phyloP scores from a whole-genome alignment of 2,888 invertebrate genomes.

The Protonemura montana region DNA sequence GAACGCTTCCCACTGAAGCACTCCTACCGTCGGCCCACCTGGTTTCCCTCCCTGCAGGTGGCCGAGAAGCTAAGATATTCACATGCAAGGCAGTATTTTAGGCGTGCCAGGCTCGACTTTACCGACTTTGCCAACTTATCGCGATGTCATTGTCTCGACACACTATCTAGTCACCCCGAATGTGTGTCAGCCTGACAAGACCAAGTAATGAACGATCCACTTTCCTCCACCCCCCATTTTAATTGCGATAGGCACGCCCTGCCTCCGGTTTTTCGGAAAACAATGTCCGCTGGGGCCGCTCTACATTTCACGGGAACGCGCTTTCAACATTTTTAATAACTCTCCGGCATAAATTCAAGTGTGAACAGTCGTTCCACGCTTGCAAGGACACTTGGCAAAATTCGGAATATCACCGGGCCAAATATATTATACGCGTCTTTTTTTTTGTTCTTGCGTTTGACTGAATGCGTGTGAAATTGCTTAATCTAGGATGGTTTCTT shows the following conservation, averaged over 20 bases:
- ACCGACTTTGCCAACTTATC: neutral
- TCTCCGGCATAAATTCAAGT: neutral
- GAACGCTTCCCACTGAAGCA: no score
- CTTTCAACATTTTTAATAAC: slow-evolving; percentile 4
- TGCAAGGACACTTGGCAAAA: neutral
- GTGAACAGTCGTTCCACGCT: neutral
- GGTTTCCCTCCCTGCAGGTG: no score
- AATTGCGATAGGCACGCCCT: neutral
- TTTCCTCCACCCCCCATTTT: neutral
- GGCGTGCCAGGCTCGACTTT: no score
- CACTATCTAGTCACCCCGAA: neutral
- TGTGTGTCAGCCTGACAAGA: neutral
- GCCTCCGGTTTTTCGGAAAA: neutral
- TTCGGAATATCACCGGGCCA: neutral
- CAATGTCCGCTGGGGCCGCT: neutral
- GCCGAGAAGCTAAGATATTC: no score
- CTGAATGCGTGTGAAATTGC: neutral
- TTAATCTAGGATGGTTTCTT: neutral
- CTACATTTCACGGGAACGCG: neutral
- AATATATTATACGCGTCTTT: neutral
- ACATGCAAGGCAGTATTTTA: no score
- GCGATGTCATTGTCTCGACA: neutral
- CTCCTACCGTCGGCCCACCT: no score
- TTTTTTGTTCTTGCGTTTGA: neutral
- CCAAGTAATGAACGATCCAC: neutral